phyloP scores from a whole-genome alignment of 2,113 vertebrate species.

The Tychaedon coryphoeus region DNA sequence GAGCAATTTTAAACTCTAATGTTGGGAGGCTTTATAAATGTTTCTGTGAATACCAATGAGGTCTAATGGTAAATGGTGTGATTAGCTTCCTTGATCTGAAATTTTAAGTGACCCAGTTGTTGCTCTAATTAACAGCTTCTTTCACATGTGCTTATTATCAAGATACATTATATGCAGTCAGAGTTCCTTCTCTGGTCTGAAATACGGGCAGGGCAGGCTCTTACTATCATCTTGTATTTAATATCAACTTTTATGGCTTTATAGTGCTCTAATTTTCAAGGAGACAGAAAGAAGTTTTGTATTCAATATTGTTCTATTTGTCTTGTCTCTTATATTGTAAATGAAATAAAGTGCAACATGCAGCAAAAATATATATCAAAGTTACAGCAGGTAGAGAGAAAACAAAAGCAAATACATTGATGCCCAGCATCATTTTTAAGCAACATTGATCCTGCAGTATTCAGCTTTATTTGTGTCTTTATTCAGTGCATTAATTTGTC shows the following conservation, averaged over 20 bases:
- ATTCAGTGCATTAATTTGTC: neutral
- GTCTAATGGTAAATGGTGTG: slow-evolving; percentile 32
- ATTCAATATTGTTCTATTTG: neutral
- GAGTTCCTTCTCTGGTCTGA: neutral
- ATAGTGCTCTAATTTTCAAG: neutral
- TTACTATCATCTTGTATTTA: neutral
- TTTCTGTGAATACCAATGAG: slow-evolving; percentile 25
- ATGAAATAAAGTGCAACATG: neutral
- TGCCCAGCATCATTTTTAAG: neutral
- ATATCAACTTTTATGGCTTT: neutral
- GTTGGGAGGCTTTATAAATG: slow-evolving; percentile 8
- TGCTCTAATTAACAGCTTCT: slow-evolving; percentile 31
- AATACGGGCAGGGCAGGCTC: neutral
- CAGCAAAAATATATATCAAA: neutral
- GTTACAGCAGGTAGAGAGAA: neutral
- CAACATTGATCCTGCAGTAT: neutral
- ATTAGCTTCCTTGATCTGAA: slow-evolving; percentile 35
- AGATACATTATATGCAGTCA: neutral
- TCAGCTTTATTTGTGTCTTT: neutral
- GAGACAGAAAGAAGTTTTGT: neutral
- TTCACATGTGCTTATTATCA: slow-evolving; percentile 12
- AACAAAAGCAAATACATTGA: neutral
- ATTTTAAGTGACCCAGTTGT: slow-evolving; percentile 45
- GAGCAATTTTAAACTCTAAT: neutral
- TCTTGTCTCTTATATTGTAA: neutral